Evolutionary conservation across 1,140 invertebrate species (phyloP).

Genomic region (Drosophila malerkotliana): DNA sequence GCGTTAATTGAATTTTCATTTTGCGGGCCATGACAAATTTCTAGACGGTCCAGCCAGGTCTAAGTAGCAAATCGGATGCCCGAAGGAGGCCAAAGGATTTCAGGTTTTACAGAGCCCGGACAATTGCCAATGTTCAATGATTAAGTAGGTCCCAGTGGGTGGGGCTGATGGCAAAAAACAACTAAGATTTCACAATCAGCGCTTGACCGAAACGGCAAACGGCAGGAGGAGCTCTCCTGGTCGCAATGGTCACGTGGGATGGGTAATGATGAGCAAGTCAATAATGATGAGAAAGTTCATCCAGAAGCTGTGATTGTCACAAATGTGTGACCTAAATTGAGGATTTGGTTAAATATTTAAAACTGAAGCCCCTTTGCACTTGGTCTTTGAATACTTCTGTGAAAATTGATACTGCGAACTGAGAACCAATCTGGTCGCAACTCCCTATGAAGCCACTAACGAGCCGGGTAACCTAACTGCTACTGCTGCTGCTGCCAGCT

Average conservation of each 20-base stretch:
- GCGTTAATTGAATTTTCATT: conserved; percentile 42
- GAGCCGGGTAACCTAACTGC: conserved; percentile 7
- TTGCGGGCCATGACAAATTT: conserved; percentile 41
- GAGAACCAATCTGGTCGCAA: neutral
- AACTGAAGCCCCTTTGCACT: neutral
- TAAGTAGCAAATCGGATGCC: too few species aligned
- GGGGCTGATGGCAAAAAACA: conserved; percentile 51
- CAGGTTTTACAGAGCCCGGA: conserved; percentile 14
- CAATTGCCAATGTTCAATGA: conserved; percentile 40
- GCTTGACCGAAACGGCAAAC: conserved; percentile 66
- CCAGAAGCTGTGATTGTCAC: neutral
- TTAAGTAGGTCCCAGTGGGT: conserved; percentile 28
- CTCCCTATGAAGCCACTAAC: conserved; percentile 24
- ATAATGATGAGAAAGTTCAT: too few species aligned
- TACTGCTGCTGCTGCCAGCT: conserved; percentile 5
- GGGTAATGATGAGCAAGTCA: neutral
- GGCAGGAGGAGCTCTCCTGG: conserved; percentile 21
- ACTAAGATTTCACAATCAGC: conserved; percentile 80
- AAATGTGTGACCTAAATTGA: conserved; percentile 3
- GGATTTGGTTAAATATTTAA: neutral
- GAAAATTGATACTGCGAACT: neutral
- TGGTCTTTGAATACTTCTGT: neutral
- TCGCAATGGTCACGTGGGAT: neutral
- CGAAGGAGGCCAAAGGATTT: neutral
- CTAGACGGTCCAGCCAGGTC: conserved; percentile 3